These are phyloP conservation scores for Cynocephalus volans DNA, from an alignment of 2,113 vertebrate genomes.

Conservation along the genomic window DNA sequence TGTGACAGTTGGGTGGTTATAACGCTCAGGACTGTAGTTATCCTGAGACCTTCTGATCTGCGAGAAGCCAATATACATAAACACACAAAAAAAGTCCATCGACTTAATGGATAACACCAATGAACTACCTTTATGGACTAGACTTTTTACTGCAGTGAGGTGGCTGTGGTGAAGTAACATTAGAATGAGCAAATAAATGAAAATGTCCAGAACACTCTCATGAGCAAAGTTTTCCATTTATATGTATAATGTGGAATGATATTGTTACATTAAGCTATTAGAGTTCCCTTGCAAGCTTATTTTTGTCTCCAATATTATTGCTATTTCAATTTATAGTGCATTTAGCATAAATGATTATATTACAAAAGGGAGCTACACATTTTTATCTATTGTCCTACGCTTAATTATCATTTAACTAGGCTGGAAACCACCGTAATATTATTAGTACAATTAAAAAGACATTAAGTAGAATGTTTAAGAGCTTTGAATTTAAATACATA, in stretches of 20 bases:
- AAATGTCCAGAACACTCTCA: slow-evolving; percentile 35
- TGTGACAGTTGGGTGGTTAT: neutral
- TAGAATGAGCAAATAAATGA: slow-evolving; percentile 64
- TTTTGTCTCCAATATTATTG: slow-evolving; percentile 72
- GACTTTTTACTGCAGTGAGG: neutral
- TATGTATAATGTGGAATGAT: slow-evolving; percentile 57
- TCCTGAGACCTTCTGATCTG: neutral
- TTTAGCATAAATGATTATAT: slow-evolving; percentile 73
- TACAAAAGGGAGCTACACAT: slow-evolving; percentile 53
- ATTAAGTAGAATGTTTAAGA: slow-evolving; percentile 60
- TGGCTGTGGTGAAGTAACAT: neutral
- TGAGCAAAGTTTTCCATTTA: slow-evolving; percentile 67
- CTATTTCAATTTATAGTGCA: slow-evolving; percentile 72
- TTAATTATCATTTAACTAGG: slow-evolving; percentile 78
- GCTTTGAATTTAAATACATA: slow-evolving; percentile 59
- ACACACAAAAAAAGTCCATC: neutral
- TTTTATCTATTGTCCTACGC: slow-evolving; percentile 66
- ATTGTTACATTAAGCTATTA: slow-evolving; percentile 66
- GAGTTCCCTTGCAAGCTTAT: slow-evolving; percentile 66
- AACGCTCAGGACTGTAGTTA: neutral
- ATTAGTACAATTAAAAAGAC: slow-evolving; percentile 72
- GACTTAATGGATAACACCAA: neutral
- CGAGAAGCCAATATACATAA: neutral
- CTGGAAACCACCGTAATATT: slow-evolving; percentile 63
- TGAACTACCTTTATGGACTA: neutral